Percentiles rank a stretch among this genome's conserved stretches.
phyloP scores from a whole-genome alignment of 1,140 invertebrate species.

The Choristoneura fumiferana region DNA sequence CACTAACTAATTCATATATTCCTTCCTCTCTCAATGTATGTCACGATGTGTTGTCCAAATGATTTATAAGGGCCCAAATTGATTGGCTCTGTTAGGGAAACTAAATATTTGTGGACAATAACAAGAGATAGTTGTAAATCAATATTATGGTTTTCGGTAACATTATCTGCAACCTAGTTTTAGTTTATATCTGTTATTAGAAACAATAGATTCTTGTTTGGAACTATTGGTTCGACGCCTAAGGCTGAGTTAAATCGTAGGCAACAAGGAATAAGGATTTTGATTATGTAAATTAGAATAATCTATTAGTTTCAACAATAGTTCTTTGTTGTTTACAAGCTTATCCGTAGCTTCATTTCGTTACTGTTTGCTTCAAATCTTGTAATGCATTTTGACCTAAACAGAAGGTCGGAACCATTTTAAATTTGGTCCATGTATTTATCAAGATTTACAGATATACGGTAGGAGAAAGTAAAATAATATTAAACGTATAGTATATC shows the following conservation, averaged over 20 bases:
- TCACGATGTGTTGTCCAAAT: conserved; percentile 46
- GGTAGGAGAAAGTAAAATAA: too few species aligned
- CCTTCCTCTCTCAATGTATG: conserved; percentile 32
- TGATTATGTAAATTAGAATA: background rate
- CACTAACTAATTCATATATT: conserved; percentile 36
- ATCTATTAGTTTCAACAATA: background rate
- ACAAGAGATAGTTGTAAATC: background rate
- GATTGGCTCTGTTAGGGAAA: conserved; percentile 47
- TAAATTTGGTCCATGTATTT: too few species aligned
- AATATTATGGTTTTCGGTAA: conserved; percentile 1
- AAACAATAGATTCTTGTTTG: conserved; percentile 18
- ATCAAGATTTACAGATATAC: too few species aligned
- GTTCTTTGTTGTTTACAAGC: too few species aligned
- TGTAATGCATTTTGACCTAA: too few species aligned
- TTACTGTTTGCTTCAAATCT: too few species aligned
- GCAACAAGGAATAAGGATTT: background rate
- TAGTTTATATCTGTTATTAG: conserved; percentile 17
- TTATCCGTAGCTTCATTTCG: too few species aligned
- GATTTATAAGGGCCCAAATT: conserved; percentile 66
- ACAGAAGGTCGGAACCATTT: too few species aligned
- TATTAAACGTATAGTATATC: too few species aligned
- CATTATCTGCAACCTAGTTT: conserved; percentile 6
- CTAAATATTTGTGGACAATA: conserved; percentile 33
- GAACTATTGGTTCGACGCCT: background rate
- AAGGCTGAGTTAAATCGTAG: background rate